Evolutionary conservation across 2,888 invertebrate genomes (phyloP).

Genomic region (Anorthoa munda): DNA sequence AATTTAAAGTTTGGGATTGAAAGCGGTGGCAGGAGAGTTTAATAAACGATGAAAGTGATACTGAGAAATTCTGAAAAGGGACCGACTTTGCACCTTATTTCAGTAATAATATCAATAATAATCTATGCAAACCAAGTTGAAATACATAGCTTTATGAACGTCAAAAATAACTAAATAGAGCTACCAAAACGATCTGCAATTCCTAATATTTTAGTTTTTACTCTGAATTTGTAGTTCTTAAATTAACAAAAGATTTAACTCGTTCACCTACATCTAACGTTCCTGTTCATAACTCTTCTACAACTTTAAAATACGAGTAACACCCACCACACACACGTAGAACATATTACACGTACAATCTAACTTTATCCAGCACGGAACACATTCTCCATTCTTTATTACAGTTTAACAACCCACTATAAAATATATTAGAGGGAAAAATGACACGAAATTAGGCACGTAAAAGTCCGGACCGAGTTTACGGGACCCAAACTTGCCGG

Average conservation of each 20-base stretch:
- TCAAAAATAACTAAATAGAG: background rate
- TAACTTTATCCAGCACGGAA: conserved; percentile 29
- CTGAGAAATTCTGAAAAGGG: background rate
- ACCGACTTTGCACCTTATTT: background rate
- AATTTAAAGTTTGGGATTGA: conserved; percentile 49
- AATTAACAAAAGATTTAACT: background rate
- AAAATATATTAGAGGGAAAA: conserved; percentile 62
- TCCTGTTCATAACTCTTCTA: conserved; percentile 7
- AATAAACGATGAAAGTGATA: background rate
- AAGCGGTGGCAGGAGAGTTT: background rate
- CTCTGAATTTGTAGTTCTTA: background rate
- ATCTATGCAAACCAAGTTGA: too few relatives aligned
- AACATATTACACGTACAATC: conserved; percentile 34
- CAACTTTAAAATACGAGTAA: conserved; percentile 10
- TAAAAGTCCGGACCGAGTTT: conserved; percentile 55
- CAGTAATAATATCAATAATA: too few relatives aligned
- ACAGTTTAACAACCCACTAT: conserved; percentile 60
- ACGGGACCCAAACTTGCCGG: conserved; percentile 47
- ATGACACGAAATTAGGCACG: conserved; percentile 59
- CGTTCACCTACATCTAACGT: background rate
- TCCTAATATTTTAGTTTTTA: background rate
- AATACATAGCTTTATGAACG: background rate
- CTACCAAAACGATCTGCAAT: too few relatives aligned
- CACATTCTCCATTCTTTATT: conserved; percentile 49
- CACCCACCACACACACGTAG: conserved; percentile 4